phyloP scores from a whole-genome alignment of 2,797 vertebrate genomes.

The Antennarius maculatus region DNA sequence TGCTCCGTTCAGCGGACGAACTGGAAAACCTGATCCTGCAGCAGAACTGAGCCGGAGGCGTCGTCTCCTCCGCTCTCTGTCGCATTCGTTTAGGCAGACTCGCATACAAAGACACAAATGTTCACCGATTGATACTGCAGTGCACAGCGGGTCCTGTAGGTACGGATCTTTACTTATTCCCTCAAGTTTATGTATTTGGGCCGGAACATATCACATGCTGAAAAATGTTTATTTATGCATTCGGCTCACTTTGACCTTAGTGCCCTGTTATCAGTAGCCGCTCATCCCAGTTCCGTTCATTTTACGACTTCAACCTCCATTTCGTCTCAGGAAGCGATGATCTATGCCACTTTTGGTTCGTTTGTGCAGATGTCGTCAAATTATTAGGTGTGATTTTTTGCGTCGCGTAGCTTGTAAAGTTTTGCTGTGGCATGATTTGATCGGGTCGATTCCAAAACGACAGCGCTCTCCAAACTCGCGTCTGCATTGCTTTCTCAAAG shows the following conservation, averaged over 20 bases:
- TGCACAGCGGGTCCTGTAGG: conserved; percentile 69
- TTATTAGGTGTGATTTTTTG: conserved; percentile 40
- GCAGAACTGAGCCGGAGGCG: conserved; percentile 91
- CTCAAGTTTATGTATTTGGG: conserved; percentile 57
- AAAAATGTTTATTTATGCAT: conserved; percentile 75
- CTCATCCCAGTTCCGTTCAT: conserved; percentile 62
- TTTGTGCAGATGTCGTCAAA: conserved; percentile 53
- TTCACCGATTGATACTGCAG: conserved; percentile 58
- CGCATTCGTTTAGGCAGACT: conserved; percentile 51
- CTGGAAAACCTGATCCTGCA: conserved; percentile 99
- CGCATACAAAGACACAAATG: conserved; percentile 59
- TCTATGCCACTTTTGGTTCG: conserved; percentile 40
- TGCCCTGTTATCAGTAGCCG: conserved; percentile 74
- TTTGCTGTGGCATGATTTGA: conserved; percentile 57
- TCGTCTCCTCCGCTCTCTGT: conserved; percentile 43
- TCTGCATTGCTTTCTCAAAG: conserved; percentile 35
- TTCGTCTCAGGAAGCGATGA: conserved; percentile 76
- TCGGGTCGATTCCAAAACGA: conserved; percentile 36
- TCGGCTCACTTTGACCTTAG: conserved; percentile 76
- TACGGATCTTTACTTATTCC: conserved; percentile 60
- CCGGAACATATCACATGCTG: conserved; percentile 66
- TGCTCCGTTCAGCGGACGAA: conserved; percentile 98
- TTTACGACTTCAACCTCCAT: conserved; percentile 69
- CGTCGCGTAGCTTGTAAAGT: conserved; percentile 44
- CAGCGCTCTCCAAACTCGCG: conserved; percentile 32